Evolutionary conservation across 2,113 vertebrate species (phyloP).

Genomic region (Bos javanicus): DNA sequence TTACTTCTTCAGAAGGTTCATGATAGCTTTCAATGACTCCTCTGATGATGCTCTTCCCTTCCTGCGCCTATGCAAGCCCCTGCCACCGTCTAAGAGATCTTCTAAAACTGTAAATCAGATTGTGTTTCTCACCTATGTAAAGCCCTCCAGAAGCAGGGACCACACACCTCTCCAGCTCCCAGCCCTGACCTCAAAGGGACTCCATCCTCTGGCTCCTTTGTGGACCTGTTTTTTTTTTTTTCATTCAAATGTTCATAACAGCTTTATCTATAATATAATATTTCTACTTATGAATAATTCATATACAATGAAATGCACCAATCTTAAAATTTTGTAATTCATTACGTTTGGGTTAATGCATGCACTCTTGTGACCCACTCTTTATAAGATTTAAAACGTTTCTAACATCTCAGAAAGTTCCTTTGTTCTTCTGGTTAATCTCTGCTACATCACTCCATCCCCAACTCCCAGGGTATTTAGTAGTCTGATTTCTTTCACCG

Average conservation of each 20-base stretch:
- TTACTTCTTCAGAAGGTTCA: neutral
- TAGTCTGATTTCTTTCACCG: neutral
- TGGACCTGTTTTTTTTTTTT: too few relatives aligned
- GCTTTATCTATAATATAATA: neutral
- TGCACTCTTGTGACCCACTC: too few relatives aligned
- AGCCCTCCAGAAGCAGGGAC: neutral
- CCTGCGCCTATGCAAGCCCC: neutral
- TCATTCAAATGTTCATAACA: neutral
- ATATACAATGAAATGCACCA: neutral
- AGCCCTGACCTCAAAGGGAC: neutral
- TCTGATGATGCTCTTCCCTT: neutral
- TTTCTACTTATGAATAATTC: neutral
- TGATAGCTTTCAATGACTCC: neutral
- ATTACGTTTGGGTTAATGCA: neutral
- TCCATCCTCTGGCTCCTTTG: accelerated
- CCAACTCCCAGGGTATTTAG: neutral
- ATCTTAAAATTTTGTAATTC: neutral
- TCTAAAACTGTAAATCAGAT: neutral
- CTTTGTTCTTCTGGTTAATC: neutral
- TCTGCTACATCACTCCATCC: neutral
- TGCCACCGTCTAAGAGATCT: neutral
- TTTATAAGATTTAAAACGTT: neutral
- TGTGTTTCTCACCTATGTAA: neutral
- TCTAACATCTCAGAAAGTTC: neutral
- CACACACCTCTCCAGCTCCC: neutral